Base-by-base conservation (phyloP, 2,888 invertebrate genomes). In the Suillia variegata region DNA sequence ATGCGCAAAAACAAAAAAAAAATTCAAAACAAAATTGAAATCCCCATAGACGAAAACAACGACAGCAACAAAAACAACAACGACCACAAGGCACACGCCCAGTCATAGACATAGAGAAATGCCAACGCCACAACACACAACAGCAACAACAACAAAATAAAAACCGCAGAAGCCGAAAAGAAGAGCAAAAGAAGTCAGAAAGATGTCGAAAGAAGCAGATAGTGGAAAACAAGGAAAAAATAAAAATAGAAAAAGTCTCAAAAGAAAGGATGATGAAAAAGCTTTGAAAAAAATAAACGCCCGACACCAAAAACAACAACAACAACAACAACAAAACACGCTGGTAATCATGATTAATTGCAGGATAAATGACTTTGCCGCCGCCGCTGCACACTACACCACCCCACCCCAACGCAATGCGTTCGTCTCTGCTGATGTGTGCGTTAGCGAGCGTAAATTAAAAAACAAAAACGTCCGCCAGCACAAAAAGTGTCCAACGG, bases 281-380 rank as follows among this genome's bases (percentile, higher is more conserved):
- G 31, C n/a, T n/a, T n/a, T n/a, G n/a, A 18, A 51, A 58, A 53
- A 49, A 55, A 48, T 50, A 64, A 59, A 20, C 20, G 53, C 38
- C n/a, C n/a, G n/a, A n/a, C n/a, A n/a, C n/a, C n/a, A n/a, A n/a
- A n/a, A n/a, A n/a, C n/a, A n/a, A n/a, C n/a, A n/a, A 47, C 48
- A 57, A 45, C 38, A 60, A 56, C 22, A 54, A 57, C 45, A 55
- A 63, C 17, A 54, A 45, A 65, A 65, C 66, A 65, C 63, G 66
- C 69, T 69, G 72, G 74, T 79, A 78, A 78, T 79, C 77, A 78
- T 78, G 78, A 79, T 79, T 78, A 78, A 79, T 79, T 77, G 77
- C 74, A 74, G 75, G 70, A 74, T 78, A 77, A 77, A 79, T 78
- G 76, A 76, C 74, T 77, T 70, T 66, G 69, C 64, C 18, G 33